Percentiles rank a stretch among this genome's conserved stretches.
Conservation (phyloP, 2,113 vertebrate genomes). For the Gasterosteus aculeatus region DNA sequence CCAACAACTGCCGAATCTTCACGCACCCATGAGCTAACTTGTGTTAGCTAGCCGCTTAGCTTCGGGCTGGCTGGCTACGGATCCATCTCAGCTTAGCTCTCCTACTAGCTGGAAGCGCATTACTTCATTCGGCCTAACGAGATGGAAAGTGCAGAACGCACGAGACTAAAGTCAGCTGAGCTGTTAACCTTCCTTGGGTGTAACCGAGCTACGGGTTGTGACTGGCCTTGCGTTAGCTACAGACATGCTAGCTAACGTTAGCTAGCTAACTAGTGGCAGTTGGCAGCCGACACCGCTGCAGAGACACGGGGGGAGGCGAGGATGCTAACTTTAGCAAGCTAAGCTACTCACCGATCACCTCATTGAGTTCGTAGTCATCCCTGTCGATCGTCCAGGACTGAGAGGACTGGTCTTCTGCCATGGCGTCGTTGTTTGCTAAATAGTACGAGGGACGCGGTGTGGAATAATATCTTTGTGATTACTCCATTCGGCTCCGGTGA, state of each 20-base stretch:
- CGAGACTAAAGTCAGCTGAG: neutral
- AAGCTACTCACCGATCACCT: slow-evolving; percentile 93
- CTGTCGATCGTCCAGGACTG: slow-evolving; percentile 92
- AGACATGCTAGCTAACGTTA: slow-evolving; percentile 29
- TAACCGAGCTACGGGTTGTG: slow-evolving; percentile 8
- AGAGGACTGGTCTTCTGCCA: slow-evolving; percentile 90
- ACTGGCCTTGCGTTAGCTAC: slow-evolving; percentile 35
- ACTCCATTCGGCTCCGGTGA: slow-evolving; percentile 69
- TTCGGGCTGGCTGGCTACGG: slow-evolving; percentile 1
- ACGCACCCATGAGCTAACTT: slow-evolving; percentile 31
- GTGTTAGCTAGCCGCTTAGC: slow-evolving; percentile 53
- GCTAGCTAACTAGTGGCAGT: slow-evolving; percentile 46
- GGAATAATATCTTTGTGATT: slow-evolving; percentile 35
- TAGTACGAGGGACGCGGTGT: slow-evolving; percentile 23
- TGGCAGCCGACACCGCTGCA: slow-evolving; percentile 34
- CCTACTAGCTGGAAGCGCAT: neutral
- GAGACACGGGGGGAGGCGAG: slow-evolving; percentile 34
- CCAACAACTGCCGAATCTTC: slow-evolving; percentile 23
- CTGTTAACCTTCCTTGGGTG: neutral
- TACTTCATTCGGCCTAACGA: neutral
- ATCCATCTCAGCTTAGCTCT: slow-evolving; percentile 7
- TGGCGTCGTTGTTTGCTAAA: slow-evolving; percentile 71
- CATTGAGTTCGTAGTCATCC: slow-evolving; percentile 94
- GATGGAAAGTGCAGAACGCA: neutral
- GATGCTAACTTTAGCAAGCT: slow-evolving; percentile 68